Percentiles rank a stretch among this genome's conserved stretches.
These are phyloP conservation scores for Rhynchomys soricoides DNA, from an alignment of 2,113 vertebrate genomes.

Conservation along the genomic window DNA sequence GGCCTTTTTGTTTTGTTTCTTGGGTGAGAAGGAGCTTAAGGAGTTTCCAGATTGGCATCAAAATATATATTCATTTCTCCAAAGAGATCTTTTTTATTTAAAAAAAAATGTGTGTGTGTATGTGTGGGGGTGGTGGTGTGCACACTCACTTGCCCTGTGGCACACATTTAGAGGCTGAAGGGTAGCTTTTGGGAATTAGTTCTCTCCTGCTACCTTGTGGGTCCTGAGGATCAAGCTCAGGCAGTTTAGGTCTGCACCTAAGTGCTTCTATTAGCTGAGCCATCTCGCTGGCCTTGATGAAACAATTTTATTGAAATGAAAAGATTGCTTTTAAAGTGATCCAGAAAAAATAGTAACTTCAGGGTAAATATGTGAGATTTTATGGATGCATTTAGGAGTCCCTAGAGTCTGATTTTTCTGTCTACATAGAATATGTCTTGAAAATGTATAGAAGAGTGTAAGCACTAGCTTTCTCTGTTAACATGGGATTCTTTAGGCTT, in stretches of 20 bases:
- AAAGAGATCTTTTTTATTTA: neutral
- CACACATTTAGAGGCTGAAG: no score
- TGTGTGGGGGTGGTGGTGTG: neutral
- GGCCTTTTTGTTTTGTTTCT: neutral
- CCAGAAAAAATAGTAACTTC: slow-evolving; percentile 61
- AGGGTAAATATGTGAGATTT: slow-evolving; percentile 16
- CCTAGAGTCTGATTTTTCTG: neutral
- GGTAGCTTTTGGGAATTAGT: neutral
- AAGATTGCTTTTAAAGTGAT: slow-evolving; percentile 62
- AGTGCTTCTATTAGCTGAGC: neutral
- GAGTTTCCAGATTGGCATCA: neutral
- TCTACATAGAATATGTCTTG: neutral
- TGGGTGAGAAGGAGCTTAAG: slow-evolving; percentile 13
- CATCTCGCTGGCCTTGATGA: neutral
- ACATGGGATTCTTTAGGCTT: neutral
- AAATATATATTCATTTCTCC: slow-evolving; percentile 45
- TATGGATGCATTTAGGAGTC: neutral
- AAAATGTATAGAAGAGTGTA: neutral
- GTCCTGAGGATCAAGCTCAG: neutral
- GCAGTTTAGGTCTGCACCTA: neutral
- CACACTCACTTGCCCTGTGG: neutral
- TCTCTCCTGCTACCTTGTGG: neutral
- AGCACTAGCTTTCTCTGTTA: neutral
- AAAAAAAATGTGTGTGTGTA: neutral
- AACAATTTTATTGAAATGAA: slow-evolving; percentile 46